Base-by-base conservation (phyloP, 2,888 invertebrate genomes). In the Bruchidius siliquastri region DNA sequence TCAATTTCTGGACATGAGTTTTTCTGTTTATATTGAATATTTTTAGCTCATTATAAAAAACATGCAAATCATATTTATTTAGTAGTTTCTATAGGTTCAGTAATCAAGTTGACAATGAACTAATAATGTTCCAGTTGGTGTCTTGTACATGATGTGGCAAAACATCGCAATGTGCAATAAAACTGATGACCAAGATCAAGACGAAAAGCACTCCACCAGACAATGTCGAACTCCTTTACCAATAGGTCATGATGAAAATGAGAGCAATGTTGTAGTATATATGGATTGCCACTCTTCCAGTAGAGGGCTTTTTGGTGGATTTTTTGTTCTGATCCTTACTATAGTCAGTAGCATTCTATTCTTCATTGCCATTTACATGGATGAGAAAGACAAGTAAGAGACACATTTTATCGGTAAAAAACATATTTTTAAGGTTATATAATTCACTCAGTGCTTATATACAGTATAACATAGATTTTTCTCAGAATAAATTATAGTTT, bases 231-330 rank as follows among this genome's bases (percentile, higher is more conserved):
- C 74, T 74, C 80, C 80, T 73, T 1, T 49, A 49, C 73, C 75
- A 74, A 74, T 70, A 74, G 79, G 76, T 72, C 74, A 71, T 73
- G 81, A 79, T 72, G 80, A 79, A 74, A 74, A 77, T 67, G 84
- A 84, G 77, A 83, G 84, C 74, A 85, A 84, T 77, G 76, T 84
- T 69, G 82, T 82, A 49, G 79, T 89, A 85, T 80, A 89, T 87
- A 82, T 92, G 0, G 94, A 94, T 86, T 94, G 94, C 83, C 92
- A 93, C 81, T 91, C 93, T 0, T 91, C 94, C 73, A 93, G 93
- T 86, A 90, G 91, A 75, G 94, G 94, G 0, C 87, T 94, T 22
- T 93, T 94, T 84, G 87, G 89, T 6, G 94, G 94, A 2, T 89
- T 85, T 85, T 88, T 81, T 84, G 88, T 84, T 84, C 86, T 90